Conservation (phyloP, 2,113 vertebrate species). For the Salvator merianae region DNA sequence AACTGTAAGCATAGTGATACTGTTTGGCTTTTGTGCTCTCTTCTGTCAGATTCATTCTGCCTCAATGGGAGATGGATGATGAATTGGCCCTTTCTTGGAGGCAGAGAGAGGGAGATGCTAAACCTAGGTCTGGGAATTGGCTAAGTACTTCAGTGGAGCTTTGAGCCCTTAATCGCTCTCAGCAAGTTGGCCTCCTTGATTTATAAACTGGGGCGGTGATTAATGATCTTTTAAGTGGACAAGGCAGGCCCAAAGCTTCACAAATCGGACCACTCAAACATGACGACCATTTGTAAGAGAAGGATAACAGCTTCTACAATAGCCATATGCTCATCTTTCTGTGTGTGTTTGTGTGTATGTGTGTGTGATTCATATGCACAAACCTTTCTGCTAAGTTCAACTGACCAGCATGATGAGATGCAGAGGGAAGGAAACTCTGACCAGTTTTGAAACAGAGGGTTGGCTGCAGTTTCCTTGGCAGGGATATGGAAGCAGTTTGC, state of each 20-base stretch:
- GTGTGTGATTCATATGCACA: neutral
- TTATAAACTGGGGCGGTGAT: conserved; percentile 96
- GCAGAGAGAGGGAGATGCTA: conserved; percentile 80
- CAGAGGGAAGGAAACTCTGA: no score
- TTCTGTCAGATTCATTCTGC: conserved; percentile 83
- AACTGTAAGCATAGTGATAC: conserved; percentile 68
- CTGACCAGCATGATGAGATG: conserved; percentile 46
- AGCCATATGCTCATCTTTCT: neutral
- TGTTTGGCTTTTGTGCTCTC: conserved; percentile 78
- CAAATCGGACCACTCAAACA: conserved; percentile 81
- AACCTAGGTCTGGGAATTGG: conserved; percentile 90
- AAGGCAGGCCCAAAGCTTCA: conserved; percentile 84
- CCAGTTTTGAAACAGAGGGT: no score
- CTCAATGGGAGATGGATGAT: conserved; percentile 89
- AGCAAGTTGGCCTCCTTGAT: conserved; percentile 87
- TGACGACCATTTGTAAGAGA: conserved; percentile 77
- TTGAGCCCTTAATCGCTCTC: conserved; percentile 85
- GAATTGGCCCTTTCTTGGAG: conserved; percentile 86
- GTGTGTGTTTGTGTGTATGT: neutral
- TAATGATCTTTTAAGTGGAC: conserved; percentile 96
- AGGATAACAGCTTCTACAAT: conserved; percentile 73
- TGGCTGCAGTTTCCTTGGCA: no score
- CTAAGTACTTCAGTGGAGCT: conserved; percentile 91
- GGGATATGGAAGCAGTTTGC: no score
- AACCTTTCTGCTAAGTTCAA: neutral